Evolutionary conservation across 2,113 vertebrate species (phyloP).

Genomic region (Chaetops frenatus): DNA sequence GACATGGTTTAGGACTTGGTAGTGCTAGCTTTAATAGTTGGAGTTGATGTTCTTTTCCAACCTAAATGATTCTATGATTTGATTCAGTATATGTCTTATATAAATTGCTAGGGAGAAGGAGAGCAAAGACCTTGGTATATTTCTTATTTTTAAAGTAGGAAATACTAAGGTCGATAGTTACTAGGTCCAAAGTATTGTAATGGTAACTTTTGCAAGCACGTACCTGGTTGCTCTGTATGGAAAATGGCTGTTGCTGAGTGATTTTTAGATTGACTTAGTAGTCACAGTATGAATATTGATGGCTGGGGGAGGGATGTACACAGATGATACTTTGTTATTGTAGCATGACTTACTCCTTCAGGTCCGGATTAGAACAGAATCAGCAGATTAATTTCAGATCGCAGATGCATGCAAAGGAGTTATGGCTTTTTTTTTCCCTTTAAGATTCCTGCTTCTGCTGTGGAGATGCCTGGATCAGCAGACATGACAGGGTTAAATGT

Average conservation of each 20-base stretch:
- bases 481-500: slow-evolving; percentile 90
- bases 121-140: background rate
- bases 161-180: background rate
- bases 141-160: background rate
- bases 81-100: accelerated
- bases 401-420: background rate
- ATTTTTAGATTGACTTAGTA: background rate
- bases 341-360: background rate
- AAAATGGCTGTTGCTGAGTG: background rate
- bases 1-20: background rate
- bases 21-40: background rate
- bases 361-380: background rate
- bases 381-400: background rate
- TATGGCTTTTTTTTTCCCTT: background rate
- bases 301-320: accelerated
- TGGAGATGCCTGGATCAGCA: slow-evolving; percentile 94
- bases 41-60: background rate
- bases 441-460: slow-evolving; percentile 90
- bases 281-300: background rate
- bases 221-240: background rate
- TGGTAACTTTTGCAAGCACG: background rate
- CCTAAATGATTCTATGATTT: background rate
- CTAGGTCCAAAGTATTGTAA: background rate
- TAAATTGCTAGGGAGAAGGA: background rate
- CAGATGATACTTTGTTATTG: background rate